A percentile compares a stretch with the other conserved stretches of the same genome.
phyloP scores from a whole-genome alignment of 2,888 invertebrate species.

The Amphipyra berbera region DNA sequence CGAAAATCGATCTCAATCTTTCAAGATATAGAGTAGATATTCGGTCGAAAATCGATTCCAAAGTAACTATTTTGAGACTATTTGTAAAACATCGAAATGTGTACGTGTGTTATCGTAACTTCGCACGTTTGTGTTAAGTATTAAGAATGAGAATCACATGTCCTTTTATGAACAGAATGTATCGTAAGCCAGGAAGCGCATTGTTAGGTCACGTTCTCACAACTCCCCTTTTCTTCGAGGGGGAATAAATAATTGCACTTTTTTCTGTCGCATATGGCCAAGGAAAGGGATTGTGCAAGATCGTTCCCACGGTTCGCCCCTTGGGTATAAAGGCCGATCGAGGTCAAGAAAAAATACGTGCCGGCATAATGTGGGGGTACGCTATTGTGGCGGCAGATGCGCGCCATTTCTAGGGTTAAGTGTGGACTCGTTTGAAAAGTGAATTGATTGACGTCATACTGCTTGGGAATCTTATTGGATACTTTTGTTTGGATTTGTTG shows the following conservation, averaged over 20 bases:
- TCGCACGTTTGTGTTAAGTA: conserved; percentile 67
- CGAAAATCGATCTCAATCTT: conserved; percentile 56
- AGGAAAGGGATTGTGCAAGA: conserved; percentile 88
- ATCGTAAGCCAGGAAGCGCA: conserved; percentile 89
- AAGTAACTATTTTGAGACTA: conserved; percentile 75
- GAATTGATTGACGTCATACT: conserved; percentile 79
- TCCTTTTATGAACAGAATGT: conserved; percentile 73
- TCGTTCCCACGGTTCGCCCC: conserved; percentile 89
- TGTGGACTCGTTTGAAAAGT: conserved; percentile 81
- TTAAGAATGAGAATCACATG: conserved; percentile 79
- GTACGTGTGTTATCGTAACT: conserved; percentile 71
- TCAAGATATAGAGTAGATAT: conserved; percentile 58
- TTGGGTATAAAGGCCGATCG: conserved; percentile 85
- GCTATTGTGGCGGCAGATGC: conserved; percentile 87
- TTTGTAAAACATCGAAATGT: conserved; percentile 77
- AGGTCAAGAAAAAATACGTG: conserved; percentile 90
- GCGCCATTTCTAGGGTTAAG: conserved; percentile 83
- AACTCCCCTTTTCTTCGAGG: conserved; percentile 89
- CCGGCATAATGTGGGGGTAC: conserved; percentile 83
- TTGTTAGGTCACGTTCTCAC: conserved; percentile 90
- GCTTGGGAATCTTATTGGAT: conserved; percentile 52
- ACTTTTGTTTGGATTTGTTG: conserved; percentile 24
- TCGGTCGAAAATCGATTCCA: conserved; percentile 49
- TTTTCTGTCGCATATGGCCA: conserved; percentile 90
- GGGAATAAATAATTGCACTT: conserved; percentile 90